Evolutionary conservation across 2,113 vertebrate species (phyloP), one percentile per base, ranked within the genome.

Genomic region (Lepisosteus oculatus): DNA sequence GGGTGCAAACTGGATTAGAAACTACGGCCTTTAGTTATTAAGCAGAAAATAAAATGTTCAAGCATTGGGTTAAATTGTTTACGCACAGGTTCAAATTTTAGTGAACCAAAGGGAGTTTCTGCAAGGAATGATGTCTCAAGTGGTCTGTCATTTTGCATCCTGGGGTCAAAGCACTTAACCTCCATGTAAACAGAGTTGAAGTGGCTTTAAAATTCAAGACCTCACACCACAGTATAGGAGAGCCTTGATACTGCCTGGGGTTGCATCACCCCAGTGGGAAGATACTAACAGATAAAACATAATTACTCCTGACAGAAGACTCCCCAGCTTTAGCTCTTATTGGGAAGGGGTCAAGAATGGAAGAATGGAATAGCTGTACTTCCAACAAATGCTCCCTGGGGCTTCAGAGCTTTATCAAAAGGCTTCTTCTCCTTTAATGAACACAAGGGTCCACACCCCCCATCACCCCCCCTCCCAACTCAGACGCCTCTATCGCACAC

Each of bases 91-190:
- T 29, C 0, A 29, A 29, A 29, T 29, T 29, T 29, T 29, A 29
- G 29, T 29, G 29, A 29, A 29, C 29, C 29, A 29, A 29, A 29
- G 29, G 29, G 29, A 29, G 29, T 29, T 29, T 29, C 29, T 29
- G 29, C 29, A 29, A 29, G 47, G 47, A 51, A 29, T 29, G 29
- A 29, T 29, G 14, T 41, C 61, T 6, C 47, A 43, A 14, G 42
- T 45, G 55, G 44, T 55, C 29, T 29, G 59, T 43, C 15, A 51
- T 59, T 45, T 15, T 45, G 47, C 65, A 64, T 74, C 70, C 68
- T 45, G 15, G 59, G 79, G 75, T 79, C 77, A 79, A 76, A 75
- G 68, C 70, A 73, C 77, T 78, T 78, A 76, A 83, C 70, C 79
- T 67, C 59, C 72, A 74, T 74, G 63, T 29, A 56, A 62, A 71